phyloP scores from a whole-genome alignment of 2,888 invertebrate genomes.

The Heliothis peltigera region DNA sequence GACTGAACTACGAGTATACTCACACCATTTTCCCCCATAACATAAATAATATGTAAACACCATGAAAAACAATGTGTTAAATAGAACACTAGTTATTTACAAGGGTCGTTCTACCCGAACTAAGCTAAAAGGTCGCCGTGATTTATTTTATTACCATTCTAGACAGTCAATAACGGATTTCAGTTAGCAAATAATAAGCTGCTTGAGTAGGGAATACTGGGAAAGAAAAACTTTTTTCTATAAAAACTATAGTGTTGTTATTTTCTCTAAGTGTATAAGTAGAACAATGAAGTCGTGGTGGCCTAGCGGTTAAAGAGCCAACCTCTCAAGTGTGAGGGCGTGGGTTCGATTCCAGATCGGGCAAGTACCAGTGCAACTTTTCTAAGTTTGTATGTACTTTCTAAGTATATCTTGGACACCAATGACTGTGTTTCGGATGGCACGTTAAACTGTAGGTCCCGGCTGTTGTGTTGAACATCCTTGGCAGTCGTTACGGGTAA shows the following conservation, averaged over 20 bases:
- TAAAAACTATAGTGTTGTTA: background rate
- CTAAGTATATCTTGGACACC: no score
- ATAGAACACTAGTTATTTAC: slow-evolving; percentile 35
- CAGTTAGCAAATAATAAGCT: slow-evolving; percentile 41
- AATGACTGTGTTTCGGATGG: no score
- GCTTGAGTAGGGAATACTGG: background rate
- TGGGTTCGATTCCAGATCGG: no score
- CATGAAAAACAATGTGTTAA: slow-evolving; percentile 38
- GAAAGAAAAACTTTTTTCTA: background rate
- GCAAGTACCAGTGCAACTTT: no score
- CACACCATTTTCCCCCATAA: slow-evolving; percentile 5
- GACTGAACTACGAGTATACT: slow-evolving; percentile 5
- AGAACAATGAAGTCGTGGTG: no score
- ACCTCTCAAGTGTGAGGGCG: no score
- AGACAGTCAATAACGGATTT: slow-evolving; percentile 53
- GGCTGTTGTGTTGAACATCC: no score
- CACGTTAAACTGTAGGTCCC: no score
- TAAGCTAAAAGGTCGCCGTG: slow-evolving; percentile 39
- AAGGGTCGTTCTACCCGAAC: slow-evolving; percentile 35
- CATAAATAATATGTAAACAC: slow-evolving; percentile 30
- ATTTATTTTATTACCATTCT: slow-evolving; percentile 39
- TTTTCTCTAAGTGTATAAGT: background rate
- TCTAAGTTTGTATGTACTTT: no score
- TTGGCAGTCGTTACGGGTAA: no score
- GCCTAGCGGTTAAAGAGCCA: no score